These are phyloP conservation scores for Channallabes apus DNA, from an alignment of 2,797 vertebrate genomes.

Conservation along the genomic window DNA sequence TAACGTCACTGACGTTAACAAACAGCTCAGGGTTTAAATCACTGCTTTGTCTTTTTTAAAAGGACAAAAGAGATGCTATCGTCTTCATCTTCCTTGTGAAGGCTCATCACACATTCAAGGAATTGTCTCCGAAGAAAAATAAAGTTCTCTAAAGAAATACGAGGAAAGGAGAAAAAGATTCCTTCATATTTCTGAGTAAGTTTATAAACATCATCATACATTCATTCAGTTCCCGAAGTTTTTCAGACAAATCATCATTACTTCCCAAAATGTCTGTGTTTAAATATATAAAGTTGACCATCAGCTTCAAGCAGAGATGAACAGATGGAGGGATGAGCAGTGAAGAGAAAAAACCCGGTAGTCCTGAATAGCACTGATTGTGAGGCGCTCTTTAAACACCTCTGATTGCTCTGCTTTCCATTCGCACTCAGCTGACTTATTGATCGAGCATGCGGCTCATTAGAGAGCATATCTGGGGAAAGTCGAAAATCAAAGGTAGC, in stretches of 20 bases:
- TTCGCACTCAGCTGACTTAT: conserved; percentile 82
- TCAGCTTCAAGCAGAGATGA: conserved; percentile 22
- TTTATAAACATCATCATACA: not conserved
- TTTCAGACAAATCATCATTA: not conserved
- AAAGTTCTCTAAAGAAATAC: not conserved
- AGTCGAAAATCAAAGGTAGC: conserved; percentile 81
- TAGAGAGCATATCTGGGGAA: conserved; percentile 79
- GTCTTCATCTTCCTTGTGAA: not conserved
- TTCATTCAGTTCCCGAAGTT: not conserved
- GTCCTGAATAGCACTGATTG: conserved; percentile 73
- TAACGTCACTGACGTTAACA: not conserved
- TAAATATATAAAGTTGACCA: conserved; percentile 1
- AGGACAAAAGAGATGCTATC: conserved; percentile 23
- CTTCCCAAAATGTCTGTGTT: not conserved
- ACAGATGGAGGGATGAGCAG: conserved; percentile 41
- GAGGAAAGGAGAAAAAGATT: not conserved
- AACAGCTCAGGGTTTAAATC: conserved; percentile 8
- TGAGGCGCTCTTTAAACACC: conserved; percentile 67
- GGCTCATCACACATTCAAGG: not conserved
- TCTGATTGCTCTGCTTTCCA: conserved; percentile 69
- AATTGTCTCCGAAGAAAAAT: not conserved
- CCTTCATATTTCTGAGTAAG: not conserved
- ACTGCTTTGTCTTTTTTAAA: conserved; percentile 7
- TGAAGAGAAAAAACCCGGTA: conserved; percentile 30
- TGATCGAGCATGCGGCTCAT: conserved; percentile 84